Evolutionary conservation across 2,888 invertebrate species (phyloP).

Genomic region (Leptura quadrifasciata): DNA sequence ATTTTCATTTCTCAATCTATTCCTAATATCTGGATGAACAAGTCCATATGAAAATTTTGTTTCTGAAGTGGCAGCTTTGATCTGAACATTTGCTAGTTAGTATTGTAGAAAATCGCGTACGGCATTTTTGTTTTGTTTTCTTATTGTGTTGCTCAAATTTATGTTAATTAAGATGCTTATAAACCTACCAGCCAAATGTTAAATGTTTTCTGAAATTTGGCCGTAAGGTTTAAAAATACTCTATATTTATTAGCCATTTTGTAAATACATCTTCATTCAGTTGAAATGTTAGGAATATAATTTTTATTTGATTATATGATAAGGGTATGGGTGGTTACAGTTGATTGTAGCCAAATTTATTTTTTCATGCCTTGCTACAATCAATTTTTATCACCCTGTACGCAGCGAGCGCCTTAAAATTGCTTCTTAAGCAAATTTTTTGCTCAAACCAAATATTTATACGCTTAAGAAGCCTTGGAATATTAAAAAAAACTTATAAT

Average conservation of each 20-base stretch:
- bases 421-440: slow-evolving; percentile 28
- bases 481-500: not conserved
- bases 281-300: not conserved
- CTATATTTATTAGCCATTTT: slow-evolving; percentile 34
- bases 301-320: slow-evolving; percentile 10
- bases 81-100: not conserved
- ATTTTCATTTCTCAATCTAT: too few species aligned
- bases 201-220: too few species aligned
- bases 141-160: slow-evolving; percentile 37
- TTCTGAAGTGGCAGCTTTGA: slow-evolving; percentile 1
- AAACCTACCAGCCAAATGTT: too few species aligned
- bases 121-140: not conserved
- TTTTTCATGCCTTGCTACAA: not conserved
- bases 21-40: too few species aligned
- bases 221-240: too few species aligned
- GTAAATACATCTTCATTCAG: slow-evolving; percentile 33
- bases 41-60: not conserved
- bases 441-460: slow-evolving; percentile 47
- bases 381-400: not conserved
- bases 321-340: not conserved
- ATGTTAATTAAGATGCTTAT: too few species aligned
- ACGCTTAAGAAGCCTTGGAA: not conserved
- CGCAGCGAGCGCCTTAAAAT: not conserved
- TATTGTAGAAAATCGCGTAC: not conserved
- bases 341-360: not conserved